A percentile compares a stretch with the other conserved stretches of the same genome.
Conservation (phyloP, 2,797 vertebrate genomes). For the Streptopelia turtur region DNA sequence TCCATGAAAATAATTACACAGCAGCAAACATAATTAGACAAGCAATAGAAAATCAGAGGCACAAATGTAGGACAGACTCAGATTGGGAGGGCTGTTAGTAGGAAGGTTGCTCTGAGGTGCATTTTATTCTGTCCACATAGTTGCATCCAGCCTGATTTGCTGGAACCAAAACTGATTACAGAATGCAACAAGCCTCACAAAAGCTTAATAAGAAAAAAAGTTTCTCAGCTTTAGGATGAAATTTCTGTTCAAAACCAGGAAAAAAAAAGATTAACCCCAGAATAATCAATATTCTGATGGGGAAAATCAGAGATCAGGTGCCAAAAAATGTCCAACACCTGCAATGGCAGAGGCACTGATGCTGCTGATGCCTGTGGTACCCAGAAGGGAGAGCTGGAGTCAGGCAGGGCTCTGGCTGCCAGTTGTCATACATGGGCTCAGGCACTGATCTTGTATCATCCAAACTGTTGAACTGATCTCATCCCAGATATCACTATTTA, state of each 20-base stretch:
- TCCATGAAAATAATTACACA: slow-evolving; percentile 73
- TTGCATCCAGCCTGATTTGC: not conserved
- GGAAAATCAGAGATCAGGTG: not conserved
- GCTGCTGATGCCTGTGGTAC: not conserved
- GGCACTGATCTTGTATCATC: not conserved
- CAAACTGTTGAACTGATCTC: not conserved
- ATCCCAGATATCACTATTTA: not conserved
- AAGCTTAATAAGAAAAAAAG: not conserved
- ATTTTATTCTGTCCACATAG: slow-evolving; percentile 29
- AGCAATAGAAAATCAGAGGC: not conserved
- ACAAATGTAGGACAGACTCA: not conserved
- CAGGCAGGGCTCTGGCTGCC: not conserved
- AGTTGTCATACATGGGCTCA: not conserved
- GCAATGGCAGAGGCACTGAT: not conserved
- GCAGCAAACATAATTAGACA: slow-evolving; percentile 64
- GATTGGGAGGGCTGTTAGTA: not conserved
- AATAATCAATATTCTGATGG: not conserved
- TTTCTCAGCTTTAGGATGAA: not conserved
- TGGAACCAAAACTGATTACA: slow-evolving; percentile 10
- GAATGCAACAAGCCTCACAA: not conserved
- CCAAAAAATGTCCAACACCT: not conserved
- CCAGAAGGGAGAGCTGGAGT: not conserved
- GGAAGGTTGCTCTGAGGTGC: not conserved
- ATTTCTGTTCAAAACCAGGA: not conserved
- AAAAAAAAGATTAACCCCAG: not conserved